Evolutionary conservation across 2,797 vertebrate species (phyloP), one percentile per base, ranked within the genome.

Genomic region (Eulemur rubriventer): DNA sequence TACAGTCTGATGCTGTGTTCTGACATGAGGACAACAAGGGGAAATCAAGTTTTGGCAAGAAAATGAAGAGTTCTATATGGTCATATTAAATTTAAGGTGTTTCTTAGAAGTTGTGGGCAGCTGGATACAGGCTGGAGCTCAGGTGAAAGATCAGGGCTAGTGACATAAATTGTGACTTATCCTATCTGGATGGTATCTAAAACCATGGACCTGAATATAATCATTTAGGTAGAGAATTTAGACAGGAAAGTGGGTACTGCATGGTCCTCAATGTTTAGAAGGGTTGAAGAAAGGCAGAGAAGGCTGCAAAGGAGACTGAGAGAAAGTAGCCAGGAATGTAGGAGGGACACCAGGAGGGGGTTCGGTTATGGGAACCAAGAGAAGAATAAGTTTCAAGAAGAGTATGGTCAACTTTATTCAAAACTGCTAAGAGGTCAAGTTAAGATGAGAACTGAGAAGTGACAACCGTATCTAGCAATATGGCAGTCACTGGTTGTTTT

Each of bases 1-100:
- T 88, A 83, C 20, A 80, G 82, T 24, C 46, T 90, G 63, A 59
- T 48, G 48, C 11, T 79, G 2, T 83, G 7, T 67, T 80, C 16
- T 69, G 41, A 69, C 41, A 83, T 65, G 46, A 50, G 4, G 20
- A 89, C 20, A 94, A 65, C 4, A 89, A 69, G 16, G 41, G 22
- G 69, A 78, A 91, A 93, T 73, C 75, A 17, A 73, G 55, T 20
- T 93, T 83, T 95, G 65, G 57, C 7, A 70, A 65, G 43, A 78
- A 87, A 88, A 93, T 69, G 79, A 95, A 91, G 82, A 79, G n/a
- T 70, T 93, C 26, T 89, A 7, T 89, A 94, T 88, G 43, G 72
- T 52, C 38, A 82, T 72, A 12, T 81, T 82, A 86, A 69, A 7
- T 84, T 87, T 69, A 35, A 84, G 33, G 73, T 80, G 57, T 84